Conservation (phyloP, 2,113 vertebrate genomes). For the Saccopteryx leptura region DNA sequence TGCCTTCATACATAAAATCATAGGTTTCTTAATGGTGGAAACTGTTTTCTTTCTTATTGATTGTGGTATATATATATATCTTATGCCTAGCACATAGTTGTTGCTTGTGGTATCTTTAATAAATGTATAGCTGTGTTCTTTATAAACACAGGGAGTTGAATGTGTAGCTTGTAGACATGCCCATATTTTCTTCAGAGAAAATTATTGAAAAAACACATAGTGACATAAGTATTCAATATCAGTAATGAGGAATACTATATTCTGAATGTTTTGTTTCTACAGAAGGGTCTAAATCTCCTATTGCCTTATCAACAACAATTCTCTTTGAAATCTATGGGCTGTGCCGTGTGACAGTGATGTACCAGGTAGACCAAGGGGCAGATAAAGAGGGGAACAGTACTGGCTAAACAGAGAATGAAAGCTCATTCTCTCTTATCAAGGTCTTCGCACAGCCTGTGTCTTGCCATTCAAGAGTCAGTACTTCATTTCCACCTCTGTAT, state of each 20-base stretch:
- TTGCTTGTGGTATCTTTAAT: background rate
- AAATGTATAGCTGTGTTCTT: background rate
- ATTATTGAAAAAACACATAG: background rate
- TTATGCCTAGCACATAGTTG: rapidly evolving
- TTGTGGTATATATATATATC: too few species aligned
- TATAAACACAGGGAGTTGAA: background rate
- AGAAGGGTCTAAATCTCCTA: background rate
- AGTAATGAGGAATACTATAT: background rate
- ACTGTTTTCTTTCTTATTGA: background rate
- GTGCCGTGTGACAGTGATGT: background rate
- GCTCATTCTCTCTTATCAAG: background rate
- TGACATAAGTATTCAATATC: background rate
- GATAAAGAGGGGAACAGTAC: background rate
- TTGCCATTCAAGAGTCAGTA: slow-evolving; percentile 23
- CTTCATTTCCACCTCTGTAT: slow-evolving; percentile 34
- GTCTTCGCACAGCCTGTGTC: background rate
- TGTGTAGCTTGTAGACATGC: background rate
- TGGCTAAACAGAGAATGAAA: slow-evolving; percentile 10
- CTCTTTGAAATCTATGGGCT: slow-evolving; percentile 4
- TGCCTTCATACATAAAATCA: background rate
- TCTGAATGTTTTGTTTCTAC: background rate
- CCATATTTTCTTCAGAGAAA: background rate
- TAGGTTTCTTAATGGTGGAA: background rate
- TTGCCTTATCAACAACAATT: slow-evolving; percentile 35
- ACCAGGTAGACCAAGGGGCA: background rate